A percentile compares a stretch with the other conserved stretches of the same genome.
phyloP scores from a whole-genome alignment of 2,888 invertebrate species.

The Allacma fusca region DNA sequence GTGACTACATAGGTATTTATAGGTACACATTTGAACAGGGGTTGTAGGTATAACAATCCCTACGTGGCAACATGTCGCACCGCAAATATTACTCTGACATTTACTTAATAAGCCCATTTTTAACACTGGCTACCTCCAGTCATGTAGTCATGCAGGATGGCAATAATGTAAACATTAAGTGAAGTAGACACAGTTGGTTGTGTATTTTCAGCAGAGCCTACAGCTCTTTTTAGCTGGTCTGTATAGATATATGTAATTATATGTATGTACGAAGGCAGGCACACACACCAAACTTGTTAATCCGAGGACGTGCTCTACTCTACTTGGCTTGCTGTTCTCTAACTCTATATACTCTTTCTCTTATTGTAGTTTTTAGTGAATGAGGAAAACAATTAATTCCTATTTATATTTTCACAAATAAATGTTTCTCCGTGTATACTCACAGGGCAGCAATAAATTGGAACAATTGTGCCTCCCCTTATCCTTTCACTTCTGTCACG shows the following conservation, averaged over 20 bases:
- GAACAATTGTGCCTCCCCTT: too few relatives aligned
- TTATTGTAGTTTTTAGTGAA: background rate
- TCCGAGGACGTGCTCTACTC: too few relatives aligned
- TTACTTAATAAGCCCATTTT: conserved; percentile 16
- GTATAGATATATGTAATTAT: too few relatives aligned
- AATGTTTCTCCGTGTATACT: background rate
- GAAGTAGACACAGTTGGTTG: conserved; percentile 2
- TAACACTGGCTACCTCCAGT: conserved; percentile 4
- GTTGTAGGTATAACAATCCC: background rate
- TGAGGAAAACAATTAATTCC: background rate
- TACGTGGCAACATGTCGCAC: conserved; percentile 16
- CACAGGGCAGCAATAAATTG: too few relatives aligned
- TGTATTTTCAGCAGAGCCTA: background rate
- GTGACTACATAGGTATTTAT: too few relatives aligned
- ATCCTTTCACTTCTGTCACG: too few relatives aligned
- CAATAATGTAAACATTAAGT: conserved; percentile 16
- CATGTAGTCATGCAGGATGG: conserved; percentile 1
- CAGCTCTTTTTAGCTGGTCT: too few relatives aligned
- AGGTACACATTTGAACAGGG: background rate
- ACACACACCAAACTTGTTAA: too few relatives aligned
- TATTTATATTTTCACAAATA: background rate
- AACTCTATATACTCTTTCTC: too few relatives aligned
- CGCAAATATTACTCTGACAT: conserved; percentile 16
- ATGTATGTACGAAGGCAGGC: too few relatives aligned
- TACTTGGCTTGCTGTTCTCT: too few relatives aligned